Percentiles rank a stretch among this genome's conserved stretches.
phyloP scores from a whole-genome alignment of 2,797 vertebrate species.

The Eidolon dupreanum region DNA sequence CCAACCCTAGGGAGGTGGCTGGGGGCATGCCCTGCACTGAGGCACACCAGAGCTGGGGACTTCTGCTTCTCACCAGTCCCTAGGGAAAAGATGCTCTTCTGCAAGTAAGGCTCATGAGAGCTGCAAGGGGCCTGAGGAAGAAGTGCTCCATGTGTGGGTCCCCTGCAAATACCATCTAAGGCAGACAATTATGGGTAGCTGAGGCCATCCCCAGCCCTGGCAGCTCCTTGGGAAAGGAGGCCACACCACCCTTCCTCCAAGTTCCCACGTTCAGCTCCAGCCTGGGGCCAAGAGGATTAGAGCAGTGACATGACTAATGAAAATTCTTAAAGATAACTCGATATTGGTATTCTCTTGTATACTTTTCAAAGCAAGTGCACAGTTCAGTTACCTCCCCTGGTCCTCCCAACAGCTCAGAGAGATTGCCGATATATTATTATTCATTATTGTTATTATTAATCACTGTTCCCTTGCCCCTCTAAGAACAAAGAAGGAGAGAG shows the following conservation, averaged over 20 bases:
- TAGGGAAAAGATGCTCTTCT: neutral
- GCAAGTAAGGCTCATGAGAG: neutral
- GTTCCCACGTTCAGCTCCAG: neutral
- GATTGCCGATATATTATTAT: neutral
- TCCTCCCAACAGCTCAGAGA: neutral
- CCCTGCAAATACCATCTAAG: neutral
- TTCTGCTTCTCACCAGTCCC: conserved; percentile 37
- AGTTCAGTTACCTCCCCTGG: neutral
- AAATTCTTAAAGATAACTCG: neutral
- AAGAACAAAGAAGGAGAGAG: neutral
- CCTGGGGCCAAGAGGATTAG: neutral
- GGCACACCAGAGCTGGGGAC: neutral
- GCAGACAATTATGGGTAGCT: neutral
- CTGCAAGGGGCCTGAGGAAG: neutral
- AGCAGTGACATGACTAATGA: neutral
- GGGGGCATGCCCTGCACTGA: neutral
- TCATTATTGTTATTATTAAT: neutral
- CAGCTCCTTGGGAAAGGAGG: neutral
- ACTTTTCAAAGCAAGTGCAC: neutral
- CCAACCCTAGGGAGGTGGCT: neutral
- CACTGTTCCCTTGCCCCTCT: neutral
- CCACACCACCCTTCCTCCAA: neutral
- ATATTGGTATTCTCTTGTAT: neutral
- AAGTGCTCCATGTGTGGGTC: neutral
- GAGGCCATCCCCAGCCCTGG: neutral